phyloP scores from a whole-genome alignment of 1,140 invertebrate genomes.

The Drosophila triauraria region DNA sequence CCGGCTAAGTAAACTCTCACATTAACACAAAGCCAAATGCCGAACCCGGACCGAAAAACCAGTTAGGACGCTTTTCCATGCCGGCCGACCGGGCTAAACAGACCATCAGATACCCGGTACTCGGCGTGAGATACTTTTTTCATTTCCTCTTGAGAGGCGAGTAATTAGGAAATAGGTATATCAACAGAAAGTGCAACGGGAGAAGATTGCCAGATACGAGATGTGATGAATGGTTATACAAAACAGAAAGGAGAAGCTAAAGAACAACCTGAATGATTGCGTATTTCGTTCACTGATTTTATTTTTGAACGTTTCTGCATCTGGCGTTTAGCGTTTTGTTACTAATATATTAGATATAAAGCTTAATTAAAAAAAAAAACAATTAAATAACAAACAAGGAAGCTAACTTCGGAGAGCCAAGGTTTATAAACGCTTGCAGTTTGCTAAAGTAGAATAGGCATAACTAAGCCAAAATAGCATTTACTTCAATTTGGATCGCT shows the following conservation, averaged over 20 bases:
- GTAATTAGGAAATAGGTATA: constrained; percentile 22
- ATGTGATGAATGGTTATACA: neutral
- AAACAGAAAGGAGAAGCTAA: neutral
- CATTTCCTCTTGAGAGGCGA: neutral
- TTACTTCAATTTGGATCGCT: too few species aligned
- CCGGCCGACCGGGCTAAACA: neutral
- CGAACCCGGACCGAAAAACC: constrained; percentile 35
- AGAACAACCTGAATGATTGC: neutral
- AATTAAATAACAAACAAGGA: too few species aligned
- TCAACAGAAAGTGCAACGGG: constrained; percentile 14
- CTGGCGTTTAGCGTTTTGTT: too few species aligned
- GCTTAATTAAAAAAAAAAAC: too few species aligned
- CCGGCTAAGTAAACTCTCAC: constrained; percentile 75
- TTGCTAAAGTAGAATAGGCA: too few species aligned
- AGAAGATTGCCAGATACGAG: neutral
- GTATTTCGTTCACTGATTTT: neutral
- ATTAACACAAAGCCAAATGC: constrained; percentile 64
- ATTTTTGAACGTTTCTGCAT: neutral
- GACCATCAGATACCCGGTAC: constrained; percentile 35
- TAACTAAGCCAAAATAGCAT: too few species aligned
- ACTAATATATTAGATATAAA: too few species aligned
- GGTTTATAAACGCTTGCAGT: too few species aligned
- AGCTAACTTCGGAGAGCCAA: too few species aligned
- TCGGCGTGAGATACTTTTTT: neutral
- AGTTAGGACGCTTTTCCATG: constrained; percentile 16